phyloP scores from a whole-genome alignment of 2,113 vertebrate genomes.

The Scopus umbretta region DNA sequence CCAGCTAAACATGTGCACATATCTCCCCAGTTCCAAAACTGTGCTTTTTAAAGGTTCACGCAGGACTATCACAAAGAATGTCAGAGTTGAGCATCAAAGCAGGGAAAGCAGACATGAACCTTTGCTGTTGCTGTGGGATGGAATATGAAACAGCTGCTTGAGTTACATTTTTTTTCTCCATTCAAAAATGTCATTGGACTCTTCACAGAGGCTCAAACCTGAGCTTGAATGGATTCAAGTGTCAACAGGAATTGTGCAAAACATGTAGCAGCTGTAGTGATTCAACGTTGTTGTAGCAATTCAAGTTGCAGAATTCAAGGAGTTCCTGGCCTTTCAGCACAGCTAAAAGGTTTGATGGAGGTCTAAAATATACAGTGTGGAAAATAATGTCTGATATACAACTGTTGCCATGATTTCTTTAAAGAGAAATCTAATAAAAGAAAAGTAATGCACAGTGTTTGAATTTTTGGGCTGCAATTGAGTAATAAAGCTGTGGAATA shows the following conservation, averaged over 20 bases:
- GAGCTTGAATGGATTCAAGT: background rate
- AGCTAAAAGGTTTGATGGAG: background rate
- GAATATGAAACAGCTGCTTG: background rate
- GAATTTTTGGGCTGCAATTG: background rate
- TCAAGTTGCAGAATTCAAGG: background rate
- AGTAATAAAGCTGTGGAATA: background rate
- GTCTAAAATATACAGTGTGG: background rate
- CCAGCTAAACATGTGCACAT: background rate
- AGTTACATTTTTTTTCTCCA: background rate
- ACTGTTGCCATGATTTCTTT: background rate
- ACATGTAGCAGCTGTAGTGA: fast-evolving
- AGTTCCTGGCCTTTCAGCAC: background rate
- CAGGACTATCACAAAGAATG: background rate
- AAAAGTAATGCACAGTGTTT: background rate
- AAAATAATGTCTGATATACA: background rate
- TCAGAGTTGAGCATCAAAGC: background rate
- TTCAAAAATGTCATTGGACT: background rate
- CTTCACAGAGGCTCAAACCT: background rate
- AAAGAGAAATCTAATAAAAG: background rate
- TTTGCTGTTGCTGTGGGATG: background rate
- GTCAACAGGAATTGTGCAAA: background rate
- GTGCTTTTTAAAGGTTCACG: background rate
- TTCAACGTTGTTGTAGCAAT: background rate
- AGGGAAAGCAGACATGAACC: background rate
- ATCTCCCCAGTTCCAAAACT: background rate